Evolutionary conservation across 2,113 vertebrate species (phyloP).

Genomic region (Erythrocercus mccallii): DNA sequence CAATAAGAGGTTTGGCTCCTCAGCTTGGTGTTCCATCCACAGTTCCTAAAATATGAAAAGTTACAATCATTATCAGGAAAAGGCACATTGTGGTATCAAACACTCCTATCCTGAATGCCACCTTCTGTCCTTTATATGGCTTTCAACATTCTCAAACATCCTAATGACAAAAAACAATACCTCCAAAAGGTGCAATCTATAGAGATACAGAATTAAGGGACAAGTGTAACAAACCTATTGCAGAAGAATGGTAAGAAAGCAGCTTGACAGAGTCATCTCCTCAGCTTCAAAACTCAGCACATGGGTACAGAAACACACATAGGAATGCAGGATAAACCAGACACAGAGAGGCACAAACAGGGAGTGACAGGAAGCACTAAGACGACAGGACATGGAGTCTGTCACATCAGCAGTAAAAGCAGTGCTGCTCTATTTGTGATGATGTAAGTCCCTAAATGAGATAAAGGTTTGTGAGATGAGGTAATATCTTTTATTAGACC

Average conservation of each 20-base stretch:
- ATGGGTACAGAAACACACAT: fast-evolving
- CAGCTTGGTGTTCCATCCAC: not conserved
- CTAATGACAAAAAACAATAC: not conserved
- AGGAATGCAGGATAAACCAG: not conserved
- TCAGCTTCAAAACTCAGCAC: not conserved
- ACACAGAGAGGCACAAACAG: not conserved
- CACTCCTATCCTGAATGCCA: not conserved
- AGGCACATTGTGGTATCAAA: not conserved
- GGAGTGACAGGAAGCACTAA: not conserved
- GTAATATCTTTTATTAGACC: not conserved
- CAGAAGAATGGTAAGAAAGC: not conserved
- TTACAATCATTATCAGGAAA: not conserved
- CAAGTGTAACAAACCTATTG: not conserved
- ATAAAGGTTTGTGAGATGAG: not conserved
- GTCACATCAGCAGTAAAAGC: not conserved
- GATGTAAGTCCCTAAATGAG: not conserved
- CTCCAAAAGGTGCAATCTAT: not conserved
- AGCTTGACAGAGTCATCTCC: not conserved
- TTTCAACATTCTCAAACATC: not conserved
- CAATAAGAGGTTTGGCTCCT: not conserved
- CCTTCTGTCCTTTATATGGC: not conserved
- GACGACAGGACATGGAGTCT: not conserved
- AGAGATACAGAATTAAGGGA: not conserved
- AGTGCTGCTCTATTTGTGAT: not conserved
- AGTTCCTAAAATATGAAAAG: constrained; percentile 38